Base-by-base conservation (phyloP, 2,797 vertebrate species). In the Lepilemur ruficaudatus region DNA sequence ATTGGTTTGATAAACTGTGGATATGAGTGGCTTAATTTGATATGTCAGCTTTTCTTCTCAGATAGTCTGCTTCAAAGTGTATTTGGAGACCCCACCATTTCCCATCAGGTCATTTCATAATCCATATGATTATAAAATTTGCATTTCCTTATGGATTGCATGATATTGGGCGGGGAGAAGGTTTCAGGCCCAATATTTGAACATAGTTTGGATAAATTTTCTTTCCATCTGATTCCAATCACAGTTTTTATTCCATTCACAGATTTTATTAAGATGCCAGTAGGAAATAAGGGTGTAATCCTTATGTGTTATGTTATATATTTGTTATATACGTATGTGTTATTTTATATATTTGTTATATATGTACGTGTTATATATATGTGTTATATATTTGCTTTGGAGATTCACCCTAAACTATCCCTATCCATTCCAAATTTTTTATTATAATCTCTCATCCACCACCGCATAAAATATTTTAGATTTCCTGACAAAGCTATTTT, bases 381-480 rank as follows among this genome's bases (percentile, higher is more conserved):
- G 2, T 41, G 11, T 85, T 88, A 85, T 32, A 13, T 61, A 35
- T 87, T 89, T 85, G 81, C 6, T 82, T 93, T 59, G 72, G 12
- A 94, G 61, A 65, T 30, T 81, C 30, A 85, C 20, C 18, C 78
- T 20, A 61, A 93, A 81, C 22, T 43, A 63, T 57, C 87, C 22
- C 32, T 78, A 65, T 20, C 4, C 41, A 93, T 78, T 86, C 25
- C 80, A 83, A 12, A 22, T 61, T 92, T 89, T 91, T 89, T 59
- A 78, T 52, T 61, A 48, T 4, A 81, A 4, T 93, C 43, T n/a
- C 15, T 55, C 38, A 14, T 59, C 48, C 18, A 95, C 46, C 38
- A 84, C 57, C 17, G 69, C 17, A 85, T 59, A 75, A 82, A 93
- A 67, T 88, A 78, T 32, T 95, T 94, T 57, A n/a, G 70, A 35